Percentiles rank a stretch among this genome's conserved stretches.
Evolutionary conservation across 2,113 vertebrate species (phyloP).

Genomic region (Hippocampus guttulatus): DNA sequence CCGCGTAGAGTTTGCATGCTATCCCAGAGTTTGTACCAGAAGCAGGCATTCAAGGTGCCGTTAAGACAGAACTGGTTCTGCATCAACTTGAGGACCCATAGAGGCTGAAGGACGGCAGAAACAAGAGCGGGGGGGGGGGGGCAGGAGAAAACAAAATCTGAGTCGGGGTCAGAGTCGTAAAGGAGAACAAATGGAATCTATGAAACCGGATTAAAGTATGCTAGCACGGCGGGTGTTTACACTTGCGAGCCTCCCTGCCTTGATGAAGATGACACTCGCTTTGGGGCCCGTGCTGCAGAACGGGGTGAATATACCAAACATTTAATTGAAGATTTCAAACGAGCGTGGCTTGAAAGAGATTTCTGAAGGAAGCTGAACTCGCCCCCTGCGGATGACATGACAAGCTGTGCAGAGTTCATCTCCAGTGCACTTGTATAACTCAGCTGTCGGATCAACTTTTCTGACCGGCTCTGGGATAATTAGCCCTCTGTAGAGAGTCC

Average conservation of each 20-base stretch:
- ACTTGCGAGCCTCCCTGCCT: neutral
- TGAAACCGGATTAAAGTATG: too few relatives aligned
- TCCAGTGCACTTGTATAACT: conserved; percentile 38
- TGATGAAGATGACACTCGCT: neutral
- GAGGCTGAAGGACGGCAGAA: too few relatives aligned
- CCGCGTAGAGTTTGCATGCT: too few relatives aligned
- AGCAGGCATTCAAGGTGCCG: too few relatives aligned
- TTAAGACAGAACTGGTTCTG: too few relatives aligned
- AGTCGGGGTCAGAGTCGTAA: too few relatives aligned
- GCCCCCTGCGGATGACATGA: conserved; percentile 4
- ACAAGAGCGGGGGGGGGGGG: too few relatives aligned
- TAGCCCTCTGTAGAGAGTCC: conserved; percentile 46
- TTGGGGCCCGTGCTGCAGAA: neutral
- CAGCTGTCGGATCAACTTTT: conserved; percentile 29
- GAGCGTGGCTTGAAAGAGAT: conserved; percentile 29
- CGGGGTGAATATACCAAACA: conserved; percentile 11
- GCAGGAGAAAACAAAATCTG: too few relatives aligned
- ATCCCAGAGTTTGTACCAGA: too few relatives aligned
- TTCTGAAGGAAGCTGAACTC: conserved; percentile 23
- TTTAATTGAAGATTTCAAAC: conserved; percentile 28
- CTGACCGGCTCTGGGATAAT: conserved; percentile 59
- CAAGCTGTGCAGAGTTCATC: conserved; percentile 42
- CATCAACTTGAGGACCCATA: too few relatives aligned
- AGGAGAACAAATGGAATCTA: too few relatives aligned
- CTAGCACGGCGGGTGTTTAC: neutral